Evolutionary conservation across 2,797 vertebrate species (phyloP).

Genomic region (Cossypha niveicapilla): DNA sequence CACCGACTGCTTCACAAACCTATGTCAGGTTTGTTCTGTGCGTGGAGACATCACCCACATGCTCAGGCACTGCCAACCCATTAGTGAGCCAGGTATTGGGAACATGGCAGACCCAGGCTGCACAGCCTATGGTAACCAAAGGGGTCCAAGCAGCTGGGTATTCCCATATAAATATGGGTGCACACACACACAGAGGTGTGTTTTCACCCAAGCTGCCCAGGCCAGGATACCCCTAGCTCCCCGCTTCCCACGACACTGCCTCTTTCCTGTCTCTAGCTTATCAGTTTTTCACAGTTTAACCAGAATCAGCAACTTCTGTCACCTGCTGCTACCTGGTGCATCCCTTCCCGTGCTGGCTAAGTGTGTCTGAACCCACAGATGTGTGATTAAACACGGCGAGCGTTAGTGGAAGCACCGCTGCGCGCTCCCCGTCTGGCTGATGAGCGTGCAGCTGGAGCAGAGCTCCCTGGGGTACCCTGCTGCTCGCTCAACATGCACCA

Average conservation of each 20-base stretch:
- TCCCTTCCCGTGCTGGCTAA: constrained; percentile 59
- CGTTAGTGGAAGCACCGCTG: constrained; percentile 61
- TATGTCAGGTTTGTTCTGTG: fast-evolving
- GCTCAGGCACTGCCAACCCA: not conserved
- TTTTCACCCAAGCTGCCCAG: not conserved
- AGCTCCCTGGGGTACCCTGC: constrained; percentile 72
- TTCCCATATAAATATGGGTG: not conserved
- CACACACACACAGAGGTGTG: fast-evolving
- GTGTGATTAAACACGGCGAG: constrained; percentile 75
- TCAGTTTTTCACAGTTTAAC: constrained; percentile 71
- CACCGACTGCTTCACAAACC: fast-evolving
- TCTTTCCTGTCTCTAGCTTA: not conserved
- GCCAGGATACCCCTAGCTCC: not conserved
- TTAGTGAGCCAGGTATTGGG: fast-evolving
- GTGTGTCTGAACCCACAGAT: constrained; percentile 74
- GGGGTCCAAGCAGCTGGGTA: not conserved
- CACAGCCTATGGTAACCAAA: fast-evolving
- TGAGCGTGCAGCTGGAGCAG: constrained; percentile 74
- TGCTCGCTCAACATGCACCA: constrained; percentile 54
- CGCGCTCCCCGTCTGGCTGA: constrained; percentile 70
- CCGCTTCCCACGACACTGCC: not conserved
- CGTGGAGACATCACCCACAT: fast-evolving
- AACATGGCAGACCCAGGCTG: not conserved
- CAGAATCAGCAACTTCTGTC: constrained; percentile 78
- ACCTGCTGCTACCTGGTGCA: constrained; percentile 75